phyloP scores from a whole-genome alignment of 2,797 vertebrate genomes.

The Fratercula arctica region DNA sequence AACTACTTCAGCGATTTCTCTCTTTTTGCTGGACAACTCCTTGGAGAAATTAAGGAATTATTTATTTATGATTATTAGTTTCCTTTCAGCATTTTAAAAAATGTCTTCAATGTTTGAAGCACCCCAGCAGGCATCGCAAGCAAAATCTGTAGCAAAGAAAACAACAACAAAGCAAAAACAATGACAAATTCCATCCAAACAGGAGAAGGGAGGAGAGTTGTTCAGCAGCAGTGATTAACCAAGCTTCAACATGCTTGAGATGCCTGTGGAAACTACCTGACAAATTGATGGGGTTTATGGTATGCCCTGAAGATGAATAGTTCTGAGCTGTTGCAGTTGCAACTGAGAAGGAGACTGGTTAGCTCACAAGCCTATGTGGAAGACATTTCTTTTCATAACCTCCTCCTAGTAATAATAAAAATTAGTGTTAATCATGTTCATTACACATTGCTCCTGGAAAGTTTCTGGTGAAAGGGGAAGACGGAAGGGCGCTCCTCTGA shows the following conservation, averaged over 20 bases:
- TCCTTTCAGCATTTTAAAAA: constrained; percentile 59
- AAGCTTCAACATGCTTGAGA: not conserved
- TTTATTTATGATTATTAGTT: constrained; percentile 70
- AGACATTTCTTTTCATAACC: not conserved
- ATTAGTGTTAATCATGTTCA: not conserved
- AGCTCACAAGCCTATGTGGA: not conserved
- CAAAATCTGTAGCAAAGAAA: constrained; percentile 22
- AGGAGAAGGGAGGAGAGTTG: not conserved
- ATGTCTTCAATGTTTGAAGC: constrained; percentile 46
- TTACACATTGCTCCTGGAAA: not conserved
- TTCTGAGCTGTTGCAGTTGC: not conserved
- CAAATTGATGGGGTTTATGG: not conserved
- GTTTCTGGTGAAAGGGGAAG: not conserved
- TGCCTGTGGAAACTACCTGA: constrained; percentile 17
- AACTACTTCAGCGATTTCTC: constrained; percentile 54
- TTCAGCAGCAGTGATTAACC: constrained; percentile 27
- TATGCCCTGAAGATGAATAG: not conserved
- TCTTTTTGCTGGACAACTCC: constrained; percentile 63
- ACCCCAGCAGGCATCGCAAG: constrained; percentile 11
- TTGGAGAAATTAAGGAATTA: constrained; percentile 66
- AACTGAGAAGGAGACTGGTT: not conserved
- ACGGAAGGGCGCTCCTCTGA: not conserved
- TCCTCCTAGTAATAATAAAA: not conserved
- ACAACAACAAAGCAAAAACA: constrained; percentile 17
- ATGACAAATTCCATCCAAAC: not conserved